Base-by-base conservation (phyloP, 2,113 vertebrate species). In the Trogon surrucura region DNA sequence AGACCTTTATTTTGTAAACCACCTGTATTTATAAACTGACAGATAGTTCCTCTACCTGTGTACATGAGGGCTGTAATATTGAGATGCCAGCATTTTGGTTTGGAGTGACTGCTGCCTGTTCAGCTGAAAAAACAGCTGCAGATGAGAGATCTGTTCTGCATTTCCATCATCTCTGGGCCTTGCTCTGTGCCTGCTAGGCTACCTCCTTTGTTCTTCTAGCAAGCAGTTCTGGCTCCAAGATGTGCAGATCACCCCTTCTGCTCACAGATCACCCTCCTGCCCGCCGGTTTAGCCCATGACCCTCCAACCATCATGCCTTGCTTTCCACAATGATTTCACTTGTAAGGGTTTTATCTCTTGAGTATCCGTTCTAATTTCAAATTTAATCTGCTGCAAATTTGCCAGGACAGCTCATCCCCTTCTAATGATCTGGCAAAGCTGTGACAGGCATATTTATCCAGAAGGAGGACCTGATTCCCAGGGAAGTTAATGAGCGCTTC, bases 401-500 rank as follows among this genome's bases (percentile, higher is more conserved):
- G 38, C 72, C 83, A 71, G 80, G 64, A 67, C 57, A 81, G 51
- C 66, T 95, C 69, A 91, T 89, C 32, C 32, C 54, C 51, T 86
- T 50, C 16, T 36, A 85, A 79, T 44, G 69, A 85, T 56, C 65
- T 88, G 72, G 65, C 87, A 70, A 92, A 81, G 51, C 45, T 71
- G 44, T 67, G 89, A 91, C 38, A 72, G 61, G 29, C 32, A 10
- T 81, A 85, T 92, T 91, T 91, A 91, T 60, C 78, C 86, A 91
- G 85, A 71, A 91, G 73, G 44, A 84, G 53, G 57, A 74, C 48
- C 75, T 71, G 72, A 92, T 93, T 81, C 38, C 77, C 44, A 26
- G 26, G 32, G 57, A 92, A 92, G 70, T 91, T 88, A 88, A 91
- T 67, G 86, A 95, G 77, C 65, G 48, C 48, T 92, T 91, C 73